A percentile compares a stretch with the other conserved stretches of the same genome.
Evolutionary conservation across 2,797 vertebrate genomes (phyloP).

Genomic region (Hephaestus fuliginosus): DNA sequence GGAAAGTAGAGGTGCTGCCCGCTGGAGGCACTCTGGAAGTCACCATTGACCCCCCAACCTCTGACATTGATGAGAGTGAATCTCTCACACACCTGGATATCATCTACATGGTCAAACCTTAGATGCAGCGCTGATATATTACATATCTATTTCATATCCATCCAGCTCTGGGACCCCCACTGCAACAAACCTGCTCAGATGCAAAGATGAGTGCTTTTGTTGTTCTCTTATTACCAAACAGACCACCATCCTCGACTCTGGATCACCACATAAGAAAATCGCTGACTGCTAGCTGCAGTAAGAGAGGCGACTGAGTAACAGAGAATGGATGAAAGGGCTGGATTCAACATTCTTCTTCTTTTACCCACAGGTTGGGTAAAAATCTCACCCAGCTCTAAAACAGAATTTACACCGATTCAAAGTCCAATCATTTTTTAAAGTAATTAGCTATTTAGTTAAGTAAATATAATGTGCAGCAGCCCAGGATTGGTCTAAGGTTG

Average conservation of each 20-base stretch:
- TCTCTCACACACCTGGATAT: slow-evolving; percentile 64
- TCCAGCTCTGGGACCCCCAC: slow-evolving; percentile 7
- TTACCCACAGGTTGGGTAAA: accelerated
- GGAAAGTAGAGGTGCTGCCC: slow-evolving; percentile 2
- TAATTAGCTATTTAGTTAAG: neutral
- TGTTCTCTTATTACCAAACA: slow-evolving; percentile 29
- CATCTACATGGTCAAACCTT: slow-evolving; percentile 53
- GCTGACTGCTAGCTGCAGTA: neutral
- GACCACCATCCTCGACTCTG: neutral
- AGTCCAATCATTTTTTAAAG: neutral
- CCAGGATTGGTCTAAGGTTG: slow-evolving; percentile 22
- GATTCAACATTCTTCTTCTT: slow-evolving; percentile 3
- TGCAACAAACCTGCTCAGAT: neutral
- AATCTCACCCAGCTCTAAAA: neutral
- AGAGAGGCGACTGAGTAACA: neutral
- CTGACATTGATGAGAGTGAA: accelerated
- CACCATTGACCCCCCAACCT: accelerated
- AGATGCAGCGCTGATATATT: neutral
- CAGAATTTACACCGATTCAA: slow-evolving; percentile 13
- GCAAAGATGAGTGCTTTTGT: neutral
- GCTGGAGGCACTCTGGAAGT: neutral
- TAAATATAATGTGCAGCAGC: slow-evolving; percentile 6
- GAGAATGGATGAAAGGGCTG: neutral
- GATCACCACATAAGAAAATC: accelerated
- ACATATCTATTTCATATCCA: neutral